A percentile compares a stretch with the other conserved stretches of the same genome.
phyloP scores from a whole-genome alignment of 2,797 vertebrate species.

The Telmatherina bonti region DNA sequence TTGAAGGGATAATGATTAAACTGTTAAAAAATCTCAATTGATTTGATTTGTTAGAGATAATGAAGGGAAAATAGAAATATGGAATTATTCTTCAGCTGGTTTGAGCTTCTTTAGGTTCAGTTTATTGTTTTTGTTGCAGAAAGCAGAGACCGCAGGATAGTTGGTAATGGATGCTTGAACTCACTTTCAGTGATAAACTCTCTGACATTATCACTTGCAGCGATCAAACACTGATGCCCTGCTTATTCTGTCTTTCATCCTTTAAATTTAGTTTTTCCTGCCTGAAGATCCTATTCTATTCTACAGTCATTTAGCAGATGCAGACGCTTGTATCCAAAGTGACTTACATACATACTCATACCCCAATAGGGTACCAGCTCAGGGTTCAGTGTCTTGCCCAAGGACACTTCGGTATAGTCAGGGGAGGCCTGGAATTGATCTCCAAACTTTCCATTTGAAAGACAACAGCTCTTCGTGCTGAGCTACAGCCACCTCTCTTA shows the following conservation, averaged over 20 bases:
- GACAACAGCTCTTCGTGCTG: too few species aligned
- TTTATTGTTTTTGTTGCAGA: background rate
- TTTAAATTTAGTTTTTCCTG: slow-evolving; percentile 2
- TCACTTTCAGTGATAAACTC: slow-evolving; percentile 33
- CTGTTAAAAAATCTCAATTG: too few species aligned
- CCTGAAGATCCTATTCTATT: too few species aligned
- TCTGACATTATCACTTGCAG: slow-evolving; percentile 15
- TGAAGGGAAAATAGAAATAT: background rate
- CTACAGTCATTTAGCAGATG: too few species aligned
- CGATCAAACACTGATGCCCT: slow-evolving; percentile 16
- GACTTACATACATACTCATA: too few species aligned
- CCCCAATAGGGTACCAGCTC: too few species aligned
- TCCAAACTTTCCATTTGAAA: too few species aligned
- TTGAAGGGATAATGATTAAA: too few species aligned
- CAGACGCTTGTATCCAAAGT: too few species aligned
- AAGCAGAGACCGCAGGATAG: background rate
- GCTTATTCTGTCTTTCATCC: background rate
- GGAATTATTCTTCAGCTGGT: background rate
- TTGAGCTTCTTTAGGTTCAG: background rate
- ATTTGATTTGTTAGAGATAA: background rate
- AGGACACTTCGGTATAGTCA: too few species aligned
- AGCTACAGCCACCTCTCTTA: background rate
- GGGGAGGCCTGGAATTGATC: too few species aligned
- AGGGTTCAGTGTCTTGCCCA: too few species aligned
- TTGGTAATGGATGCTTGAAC: slow-evolving; percentile 24